Evolutionary conservation across 2,113 vertebrate species (phyloP).

Genomic region (Hippocampus mohnikei): DNA sequence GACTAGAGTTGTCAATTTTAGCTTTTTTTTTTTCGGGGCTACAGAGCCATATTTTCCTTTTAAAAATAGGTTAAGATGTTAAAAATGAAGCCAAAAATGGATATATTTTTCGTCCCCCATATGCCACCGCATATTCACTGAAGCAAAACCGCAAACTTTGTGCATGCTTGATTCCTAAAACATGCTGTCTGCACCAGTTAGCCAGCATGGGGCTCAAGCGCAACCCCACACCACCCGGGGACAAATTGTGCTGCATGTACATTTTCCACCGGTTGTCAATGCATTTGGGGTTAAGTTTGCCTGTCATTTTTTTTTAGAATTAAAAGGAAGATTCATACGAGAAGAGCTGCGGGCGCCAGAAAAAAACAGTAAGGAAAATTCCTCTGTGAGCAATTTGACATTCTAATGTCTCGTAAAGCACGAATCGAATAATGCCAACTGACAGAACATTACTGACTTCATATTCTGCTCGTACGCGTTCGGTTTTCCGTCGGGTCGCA

Average conservation of each 20-base stretch:
- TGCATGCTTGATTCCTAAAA: not conserved
- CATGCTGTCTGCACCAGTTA: not conserved
- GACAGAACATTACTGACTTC: slow-evolving; percentile 35
- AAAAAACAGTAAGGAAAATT: slow-evolving; percentile 5
- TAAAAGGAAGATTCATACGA: slow-evolving; percentile 42
- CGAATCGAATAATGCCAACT: slow-evolving; percentile 36
- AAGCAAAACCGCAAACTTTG: not conserved
- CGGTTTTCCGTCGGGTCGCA: slow-evolving; percentile 38
- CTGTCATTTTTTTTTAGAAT: slow-evolving; percentile 41
- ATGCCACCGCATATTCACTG: not conserved
- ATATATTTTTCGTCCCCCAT: not conserved
- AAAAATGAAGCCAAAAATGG: not conserved
- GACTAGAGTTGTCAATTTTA: too few species aligned
- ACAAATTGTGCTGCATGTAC: slow-evolving; percentile 17
- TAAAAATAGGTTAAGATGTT: not conserved
- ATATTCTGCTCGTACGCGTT: slow-evolving; percentile 34
- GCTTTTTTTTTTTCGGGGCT: too few species aligned
- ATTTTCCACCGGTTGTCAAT: slow-evolving; percentile 18
- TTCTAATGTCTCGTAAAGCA: slow-evolving; percentile 35
- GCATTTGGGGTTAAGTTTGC: slow-evolving; percentile 15
- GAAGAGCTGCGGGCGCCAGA: not conserved
- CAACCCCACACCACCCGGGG: slow-evolving; percentile 8
- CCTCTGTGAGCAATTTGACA: slow-evolving; percentile 33
- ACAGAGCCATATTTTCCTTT: not conserved
- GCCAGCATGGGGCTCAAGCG: slow-evolving; percentile 19